Conservation (phyloP, 1,140 invertebrate genomes). For the Stratiolaelaps scimitus region DNA sequence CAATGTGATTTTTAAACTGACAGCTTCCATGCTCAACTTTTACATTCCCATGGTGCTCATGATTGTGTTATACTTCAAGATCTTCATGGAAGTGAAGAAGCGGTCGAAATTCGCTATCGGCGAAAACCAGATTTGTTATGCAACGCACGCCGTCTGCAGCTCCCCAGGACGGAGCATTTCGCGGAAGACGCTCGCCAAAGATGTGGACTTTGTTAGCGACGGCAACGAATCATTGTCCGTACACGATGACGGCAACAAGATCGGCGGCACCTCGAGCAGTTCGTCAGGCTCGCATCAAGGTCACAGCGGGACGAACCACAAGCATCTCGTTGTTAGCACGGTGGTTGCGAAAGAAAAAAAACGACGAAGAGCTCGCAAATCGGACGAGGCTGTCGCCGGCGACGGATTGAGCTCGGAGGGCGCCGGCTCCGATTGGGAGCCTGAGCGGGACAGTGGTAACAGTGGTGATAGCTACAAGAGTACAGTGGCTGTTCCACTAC, state of each 20-base stretch:
- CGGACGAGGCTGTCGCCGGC: background rate
- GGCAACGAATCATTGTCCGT: conserved; percentile 14
- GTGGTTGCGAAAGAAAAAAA: background rate
- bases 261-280: conserved; percentile 11
- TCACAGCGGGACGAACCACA: background rate
- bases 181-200: conserved; percentile 22
- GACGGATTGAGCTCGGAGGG: conserved; percentile 8
- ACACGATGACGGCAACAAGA: conserved; percentile 13
- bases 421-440: conserved; percentile 11
- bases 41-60: conserved; percentile 48
- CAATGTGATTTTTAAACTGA: conserved; percentile 45
- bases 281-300: conserved; percentile 7
- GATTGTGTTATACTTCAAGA: conserved; percentile 46
- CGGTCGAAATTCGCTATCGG: conserved; percentile 43
- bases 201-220: conserved; percentile 16
- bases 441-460: conserved; percentile 1
- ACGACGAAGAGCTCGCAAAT: background rate
- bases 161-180: conserved; percentile 14
- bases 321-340: conserved; percentile 16
- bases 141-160: background rate
- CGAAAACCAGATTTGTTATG: conserved; percentile 25
- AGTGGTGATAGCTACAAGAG: conserved; percentile 18
- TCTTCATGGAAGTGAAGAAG: conserved; percentile 46
- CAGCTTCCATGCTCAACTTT: conserved; percentile 49
- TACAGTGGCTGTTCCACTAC: background rate